Percentiles rank a stretch among this genome's conserved stretches.
Conservation (phyloP, 2,113 vertebrate species). For the Chinchilla lanigera region DNA sequence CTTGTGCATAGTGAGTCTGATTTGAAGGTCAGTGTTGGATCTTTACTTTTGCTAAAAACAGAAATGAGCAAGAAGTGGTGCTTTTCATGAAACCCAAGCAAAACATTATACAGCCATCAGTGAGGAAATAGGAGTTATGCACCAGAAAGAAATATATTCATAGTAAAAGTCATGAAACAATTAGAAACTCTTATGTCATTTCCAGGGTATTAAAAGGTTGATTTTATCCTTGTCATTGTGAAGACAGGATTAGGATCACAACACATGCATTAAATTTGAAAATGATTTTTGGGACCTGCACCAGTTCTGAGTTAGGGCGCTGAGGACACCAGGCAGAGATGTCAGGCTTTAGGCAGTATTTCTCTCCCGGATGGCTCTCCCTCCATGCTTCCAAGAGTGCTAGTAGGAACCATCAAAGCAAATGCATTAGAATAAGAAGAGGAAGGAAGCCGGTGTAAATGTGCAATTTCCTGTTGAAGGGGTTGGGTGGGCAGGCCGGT, state of each 20-base stretch:
- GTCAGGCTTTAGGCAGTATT: neutral
- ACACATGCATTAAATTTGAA: neutral
- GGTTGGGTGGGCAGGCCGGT: neutral
- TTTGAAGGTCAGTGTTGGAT: neutral
- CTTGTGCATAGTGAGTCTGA: neutral
- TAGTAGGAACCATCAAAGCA: neutral
- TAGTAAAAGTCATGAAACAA: neutral
- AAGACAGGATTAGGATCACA: neutral
- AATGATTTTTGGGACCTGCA: neutral
- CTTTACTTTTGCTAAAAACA: neutral
- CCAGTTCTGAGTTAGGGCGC: too few relatives aligned
- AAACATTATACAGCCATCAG: neutral
- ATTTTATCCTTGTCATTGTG: neutral
- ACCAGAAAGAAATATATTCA: neutral
- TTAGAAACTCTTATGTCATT: constrained; percentile 18
- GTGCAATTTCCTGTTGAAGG: neutral
- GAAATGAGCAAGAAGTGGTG: neutral
- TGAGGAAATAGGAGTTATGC: neutral
- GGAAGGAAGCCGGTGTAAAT: neutral
- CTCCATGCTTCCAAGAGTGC: neutral
- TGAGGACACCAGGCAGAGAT: neutral
- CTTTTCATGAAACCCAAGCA: neutral
- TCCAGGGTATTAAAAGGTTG: neutral
- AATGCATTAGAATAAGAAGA: neutral
- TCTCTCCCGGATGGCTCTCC: neutral